Conservation (phyloP, 1,140 invertebrate genomes). For the Manduca sexta region DNA sequence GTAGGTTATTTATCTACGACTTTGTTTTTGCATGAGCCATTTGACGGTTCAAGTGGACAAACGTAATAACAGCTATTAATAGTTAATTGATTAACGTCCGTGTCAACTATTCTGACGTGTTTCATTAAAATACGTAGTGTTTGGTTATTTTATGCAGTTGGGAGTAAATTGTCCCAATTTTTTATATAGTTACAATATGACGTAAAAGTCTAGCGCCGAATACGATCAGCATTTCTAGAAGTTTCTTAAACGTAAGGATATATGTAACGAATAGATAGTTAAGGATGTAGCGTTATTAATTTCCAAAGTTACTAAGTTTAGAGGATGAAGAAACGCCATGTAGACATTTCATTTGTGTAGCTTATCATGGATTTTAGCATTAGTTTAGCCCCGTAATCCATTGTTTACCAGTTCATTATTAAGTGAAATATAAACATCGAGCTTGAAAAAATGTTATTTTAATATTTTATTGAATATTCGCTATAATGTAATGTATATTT, state of each 20-base stretch:
- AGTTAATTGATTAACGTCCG: too few species aligned
- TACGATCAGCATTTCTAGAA: constrained; percentile 37
- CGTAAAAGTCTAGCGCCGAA: constrained; percentile 29
- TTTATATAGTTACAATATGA: too few species aligned
- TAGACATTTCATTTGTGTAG: constrained; percentile 58
- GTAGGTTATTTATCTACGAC: constrained; percentile 6
- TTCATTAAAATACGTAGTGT: too few species aligned
- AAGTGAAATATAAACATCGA: constrained; percentile 50
- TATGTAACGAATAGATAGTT: constrained; percentile 43
- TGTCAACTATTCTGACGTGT: too few species aligned
- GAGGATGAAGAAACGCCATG: constrained; percentile 62
- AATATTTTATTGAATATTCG: constrained; percentile 63
- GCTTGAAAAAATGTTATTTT: constrained; percentile 67
- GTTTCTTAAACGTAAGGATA: constrained; percentile 45
- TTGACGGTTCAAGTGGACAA: too few species aligned
- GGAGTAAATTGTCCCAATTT: too few species aligned
- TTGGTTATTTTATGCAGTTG: too few species aligned
- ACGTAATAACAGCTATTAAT: too few species aligned
- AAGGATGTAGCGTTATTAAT: constrained; percentile 50
- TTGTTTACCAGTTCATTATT: constrained; percentile 37
- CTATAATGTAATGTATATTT: constrained; percentile 58
- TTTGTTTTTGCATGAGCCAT: not conserved
- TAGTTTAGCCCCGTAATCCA: constrained; percentile 53
- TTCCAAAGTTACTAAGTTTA: constrained; percentile 67
- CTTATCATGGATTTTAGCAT: constrained; percentile 37